Conservation (phyloP, 64 coral and sea anemone species). For the Platygyra sinensis region DNA sequence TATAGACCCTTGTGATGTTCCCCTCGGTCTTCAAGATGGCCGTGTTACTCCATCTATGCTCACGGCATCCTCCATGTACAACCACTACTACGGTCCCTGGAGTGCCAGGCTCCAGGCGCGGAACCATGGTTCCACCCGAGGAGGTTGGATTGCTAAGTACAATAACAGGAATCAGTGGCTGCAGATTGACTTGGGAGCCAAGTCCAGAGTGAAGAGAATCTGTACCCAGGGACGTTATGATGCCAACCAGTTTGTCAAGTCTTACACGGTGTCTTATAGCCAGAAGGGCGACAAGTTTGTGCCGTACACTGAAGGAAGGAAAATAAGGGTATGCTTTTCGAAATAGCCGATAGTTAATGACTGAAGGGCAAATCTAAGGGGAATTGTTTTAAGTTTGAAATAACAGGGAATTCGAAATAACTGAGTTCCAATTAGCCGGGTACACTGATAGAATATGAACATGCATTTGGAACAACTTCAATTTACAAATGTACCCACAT, state of each 20-base stretch:
- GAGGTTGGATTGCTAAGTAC: constrained; percentile 63
- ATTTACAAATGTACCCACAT: too few relatives aligned
- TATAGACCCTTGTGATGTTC: constrained; percentile 60
- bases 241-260: constrained; percentile 75
- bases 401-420: too few relatives aligned
- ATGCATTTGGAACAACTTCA: too few relatives aligned
- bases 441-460: too few relatives aligned
- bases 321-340: constrained; percentile 23
- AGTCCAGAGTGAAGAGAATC: constrained; percentile 61
- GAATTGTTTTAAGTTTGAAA: too few relatives aligned
- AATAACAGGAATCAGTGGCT: constrained; percentile 63
- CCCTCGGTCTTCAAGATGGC: constrained; percentile 83
- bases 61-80: constrained; percentile 74
- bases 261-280: constrained; percentile 79
- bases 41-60: constrained; percentile 71
- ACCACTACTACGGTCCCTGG: constrained; percentile 49
- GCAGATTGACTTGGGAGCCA: constrained; percentile 74
- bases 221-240: constrained; percentile 81
- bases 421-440: too few relatives aligned
- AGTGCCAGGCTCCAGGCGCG: constrained; percentile 31
- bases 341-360: too few relatives aligned
- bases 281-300: constrained; percentile 64
- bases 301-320: constrained; percentile 39
- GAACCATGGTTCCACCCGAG: constrained; percentile 30
- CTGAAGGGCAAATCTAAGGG: too few relatives aligned